Conservation (phyloP, 2,797 vertebrate genomes). For the Euphonia xanthogaster region DNA sequence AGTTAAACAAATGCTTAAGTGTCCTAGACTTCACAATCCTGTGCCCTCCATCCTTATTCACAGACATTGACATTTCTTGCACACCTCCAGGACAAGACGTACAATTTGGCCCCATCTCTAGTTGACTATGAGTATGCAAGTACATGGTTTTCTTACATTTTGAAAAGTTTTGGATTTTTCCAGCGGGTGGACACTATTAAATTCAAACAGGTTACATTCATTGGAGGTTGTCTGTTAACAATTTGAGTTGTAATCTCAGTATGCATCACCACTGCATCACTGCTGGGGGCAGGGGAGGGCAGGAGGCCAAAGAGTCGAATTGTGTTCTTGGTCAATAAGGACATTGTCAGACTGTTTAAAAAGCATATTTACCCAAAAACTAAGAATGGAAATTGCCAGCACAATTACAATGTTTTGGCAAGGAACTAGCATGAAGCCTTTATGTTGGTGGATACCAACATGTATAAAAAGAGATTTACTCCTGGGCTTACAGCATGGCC, state of each 20-base stretch:
- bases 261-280: not conserved
- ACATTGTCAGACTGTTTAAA: not conserved
- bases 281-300: not conserved
- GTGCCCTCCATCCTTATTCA: not conserved
- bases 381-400: not conserved
- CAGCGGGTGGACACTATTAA: not conserved
- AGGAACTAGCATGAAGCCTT: not conserved
- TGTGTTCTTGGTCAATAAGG: not conserved
- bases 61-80: not conserved
- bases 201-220: not conserved
- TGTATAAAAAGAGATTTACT: not conserved
- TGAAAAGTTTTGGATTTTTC: not conserved
- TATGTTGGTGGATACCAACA: not conserved
- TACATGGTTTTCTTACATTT: not conserved
- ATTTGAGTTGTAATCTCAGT: not conserved
- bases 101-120: not conserved
- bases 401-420: not conserved
- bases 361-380: not conserved
- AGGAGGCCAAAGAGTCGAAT: not conserved
- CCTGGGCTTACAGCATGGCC: not conserved
- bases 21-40: not conserved
- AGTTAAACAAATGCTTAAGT: not conserved
- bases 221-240: not conserved
- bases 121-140: not conserved
- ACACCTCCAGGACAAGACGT: not conserved